These are phyloP conservation scores for Thereva nobilitata DNA, from an alignment of 2,888 invertebrate species.

Conservation along the genomic window DNA sequence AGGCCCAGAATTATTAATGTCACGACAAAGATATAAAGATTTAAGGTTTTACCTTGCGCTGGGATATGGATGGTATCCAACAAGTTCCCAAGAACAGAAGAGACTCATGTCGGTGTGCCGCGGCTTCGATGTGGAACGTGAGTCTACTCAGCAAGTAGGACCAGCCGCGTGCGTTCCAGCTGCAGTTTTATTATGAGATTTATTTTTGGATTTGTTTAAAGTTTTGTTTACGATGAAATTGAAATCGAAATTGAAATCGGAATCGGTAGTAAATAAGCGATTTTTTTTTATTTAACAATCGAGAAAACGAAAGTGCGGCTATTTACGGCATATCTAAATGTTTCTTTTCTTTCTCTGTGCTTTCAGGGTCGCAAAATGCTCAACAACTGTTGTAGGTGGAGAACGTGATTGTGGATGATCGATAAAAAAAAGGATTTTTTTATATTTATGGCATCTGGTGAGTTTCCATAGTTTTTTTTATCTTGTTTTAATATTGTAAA, in stretches of 20 bases:
- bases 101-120: not conserved
- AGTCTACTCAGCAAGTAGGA: not conserved
- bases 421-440: too few species aligned
- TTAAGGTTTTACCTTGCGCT: not conserved
- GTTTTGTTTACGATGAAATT: constrained; percentile 29
- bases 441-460: too few species aligned
- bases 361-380: too few species aligned
- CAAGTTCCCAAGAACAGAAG: not conserved
- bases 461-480: too few species aligned
- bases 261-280: constrained; percentile 26
- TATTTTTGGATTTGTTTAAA: constrained; percentile 25
- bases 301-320: not conserved
- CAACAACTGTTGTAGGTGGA: too few species aligned
- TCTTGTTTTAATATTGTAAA: too few species aligned
- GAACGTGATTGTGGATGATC: too few species aligned
- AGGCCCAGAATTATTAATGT: constrained; percentile 25
- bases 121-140: not conserved
- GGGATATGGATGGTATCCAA: not conserved
- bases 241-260: constrained; percentile 10
- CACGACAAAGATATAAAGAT: constrained; percentile 23
- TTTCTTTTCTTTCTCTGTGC: too few species aligned
- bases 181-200: not conserved
- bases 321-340: too few species aligned
- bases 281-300: constrained; percentile 24
- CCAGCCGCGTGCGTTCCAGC: constrained; percentile 7